These are phyloP conservation scores for Sebastes melanostomus DNA, from an alignment of 2,797 vertebrate genomes.

Conservation along the genomic window DNA sequence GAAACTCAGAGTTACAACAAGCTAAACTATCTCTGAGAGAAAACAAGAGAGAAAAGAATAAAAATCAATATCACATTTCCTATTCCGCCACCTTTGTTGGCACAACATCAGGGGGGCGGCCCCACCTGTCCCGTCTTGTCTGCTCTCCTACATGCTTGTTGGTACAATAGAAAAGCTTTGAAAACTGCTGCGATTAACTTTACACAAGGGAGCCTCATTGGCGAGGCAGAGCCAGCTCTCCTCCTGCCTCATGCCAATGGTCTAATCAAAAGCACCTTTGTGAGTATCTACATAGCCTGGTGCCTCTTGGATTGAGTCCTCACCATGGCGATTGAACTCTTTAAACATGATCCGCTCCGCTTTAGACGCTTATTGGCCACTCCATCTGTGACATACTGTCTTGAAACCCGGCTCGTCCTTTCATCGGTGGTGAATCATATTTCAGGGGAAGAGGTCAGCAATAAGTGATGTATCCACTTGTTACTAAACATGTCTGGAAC, in stretches of 20 bases:
- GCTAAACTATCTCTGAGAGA: neutral
- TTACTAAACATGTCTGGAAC: conserved; percentile 3
- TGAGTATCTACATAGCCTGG: conserved; percentile 34
- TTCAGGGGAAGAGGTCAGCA: neutral
- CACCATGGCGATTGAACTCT: conserved; percentile 14
- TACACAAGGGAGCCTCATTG: conserved; percentile 57
- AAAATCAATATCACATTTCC: conserved; percentile 21
- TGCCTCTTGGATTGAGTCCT: conserved; percentile 30
- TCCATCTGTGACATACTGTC: neutral
- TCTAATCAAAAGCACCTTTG: conserved; percentile 71
- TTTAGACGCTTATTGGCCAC: neutral
- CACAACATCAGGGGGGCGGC: neutral
- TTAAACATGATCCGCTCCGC: conserved; percentile 35
- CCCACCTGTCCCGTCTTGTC: conserved; percentile 6
- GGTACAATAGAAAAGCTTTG: conserved; percentile 48
- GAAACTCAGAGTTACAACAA: neutral
- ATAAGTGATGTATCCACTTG: conserved; percentile 2
- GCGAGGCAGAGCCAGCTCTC: conserved; percentile 44
- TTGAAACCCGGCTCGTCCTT: neutral
- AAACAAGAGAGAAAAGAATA: neutral
- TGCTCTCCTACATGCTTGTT: conserved; percentile 27
- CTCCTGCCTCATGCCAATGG: conserved; percentile 30
- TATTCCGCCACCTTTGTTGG: conserved; percentile 8
- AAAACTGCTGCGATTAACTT: conserved; percentile 51
- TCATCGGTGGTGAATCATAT: conserved; percentile 12